A percentile compares a stretch with the other conserved stretches of the same genome.
These are phyloP conservation scores for Pangasius sanitwongsei DNA, from an alignment of 2,797 vertebrate species.

Conservation along the genomic window DNA sequence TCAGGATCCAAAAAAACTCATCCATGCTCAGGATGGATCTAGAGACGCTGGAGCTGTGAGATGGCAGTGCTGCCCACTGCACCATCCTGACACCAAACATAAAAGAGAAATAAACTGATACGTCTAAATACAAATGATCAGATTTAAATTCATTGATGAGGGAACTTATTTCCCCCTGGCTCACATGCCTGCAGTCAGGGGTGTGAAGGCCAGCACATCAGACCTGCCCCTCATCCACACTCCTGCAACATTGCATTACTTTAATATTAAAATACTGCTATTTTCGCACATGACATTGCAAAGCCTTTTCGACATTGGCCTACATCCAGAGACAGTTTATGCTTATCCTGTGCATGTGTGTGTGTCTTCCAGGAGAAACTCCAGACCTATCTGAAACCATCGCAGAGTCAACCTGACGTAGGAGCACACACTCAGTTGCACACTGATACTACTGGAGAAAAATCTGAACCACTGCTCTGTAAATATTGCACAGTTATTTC, in stretches of 20 bases:
- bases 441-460: background rate
- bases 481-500: background rate
- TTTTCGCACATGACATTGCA: background rate
- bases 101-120: background rate
- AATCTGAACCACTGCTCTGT: background rate
- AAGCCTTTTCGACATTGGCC: background rate
- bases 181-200: background rate
- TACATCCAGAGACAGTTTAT: background rate
- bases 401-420: conserved; percentile 14
- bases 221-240: background rate
- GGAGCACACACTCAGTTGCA: conserved; percentile 11
- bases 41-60: background rate
- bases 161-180: background rate
- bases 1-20: too few relatives aligned
- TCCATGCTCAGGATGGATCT: background rate
- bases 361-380: conserved; percentile 22
- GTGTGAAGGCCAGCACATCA: background rate
- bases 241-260: background rate
- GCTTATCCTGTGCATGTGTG: background rate
- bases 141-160: background rate
- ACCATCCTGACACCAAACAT: background rate
- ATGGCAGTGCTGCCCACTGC: background rate
- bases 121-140: background rate
- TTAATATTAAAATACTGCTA: background rate
- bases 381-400: background rate